Evolutionary conservation across 1,140 invertebrate genomes (phyloP), one percentile per base, ranked within the genome.

Genomic region (Alviniconcha marisindica): DNA sequence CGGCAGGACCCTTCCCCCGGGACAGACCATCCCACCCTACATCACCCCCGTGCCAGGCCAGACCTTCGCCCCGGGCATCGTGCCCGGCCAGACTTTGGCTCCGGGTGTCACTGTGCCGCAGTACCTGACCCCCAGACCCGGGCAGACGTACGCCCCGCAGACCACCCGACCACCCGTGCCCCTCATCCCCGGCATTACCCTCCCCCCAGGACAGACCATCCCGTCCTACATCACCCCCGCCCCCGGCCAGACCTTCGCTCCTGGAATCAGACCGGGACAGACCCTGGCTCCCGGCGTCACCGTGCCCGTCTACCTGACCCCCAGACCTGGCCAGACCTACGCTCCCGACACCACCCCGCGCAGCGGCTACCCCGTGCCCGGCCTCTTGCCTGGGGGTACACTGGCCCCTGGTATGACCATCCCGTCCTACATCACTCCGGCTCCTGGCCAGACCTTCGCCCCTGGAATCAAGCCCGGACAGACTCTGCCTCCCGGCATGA

Each of bases 11-110:
- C 77, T 80, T n/a, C 77, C 84, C 24, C 85, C 84, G 40, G 87
- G 85, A 71, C 56, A 77, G 82, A 14, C 86, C 84, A 78, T 83
- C 81, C 74, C 81, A 82, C 40, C 36, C 60, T 71, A 86, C 42
- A 87, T 88, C 83, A 90, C 89, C 36, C 87, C 87, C 63, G 87
- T 80, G 33, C 87, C 86, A 56, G 89, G 89, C 51, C 66, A 77
- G 18, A 87, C 87, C 15, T 88, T 88, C 83, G 82, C 85, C 63
- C 87, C 87, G 36, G 84, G 85, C n/a, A 51, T 83, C 44, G 81
- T 80, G 12, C 87, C 88, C 44, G 87, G 86, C 10, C 38, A 82
- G 54, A 87, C 87, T n/a, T 84, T 83, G 42, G 81, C 85, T 38
- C 86, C 87, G 33, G 87, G 84, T 3, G 60, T 80, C 24, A 71